Base-by-base conservation (phyloP, 2,797 vertebrate species). In the Pteronotus mesoamericanus region DNA sequence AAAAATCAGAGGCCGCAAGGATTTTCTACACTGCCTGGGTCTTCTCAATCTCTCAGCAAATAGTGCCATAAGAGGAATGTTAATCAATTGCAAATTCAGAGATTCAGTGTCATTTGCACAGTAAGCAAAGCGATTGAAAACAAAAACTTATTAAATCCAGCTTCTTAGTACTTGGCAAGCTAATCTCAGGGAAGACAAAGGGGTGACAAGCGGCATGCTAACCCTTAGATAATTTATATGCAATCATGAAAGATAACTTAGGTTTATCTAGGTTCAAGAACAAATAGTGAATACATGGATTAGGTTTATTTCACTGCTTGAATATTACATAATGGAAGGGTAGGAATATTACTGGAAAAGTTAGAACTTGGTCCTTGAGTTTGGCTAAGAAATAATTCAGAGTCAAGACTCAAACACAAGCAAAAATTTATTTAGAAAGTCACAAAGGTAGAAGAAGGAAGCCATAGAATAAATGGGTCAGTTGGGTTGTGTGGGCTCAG, bases 181-280 rank as follows among this genome's bases (percentile, higher is more conserved):
- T 85, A 34, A 82, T 59, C n/a, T 91, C 11, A 69, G 51, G 86
- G 72, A 77, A 96, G 64, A 95, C 44, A 83, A 74, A 84, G 26
- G 11, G 9, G 4, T 18, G 57, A 61, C 12, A 79, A 39, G 44
- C 6, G 79, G 29, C 57, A 55, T 1, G 6, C 26, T 59, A 44
- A 84, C 7, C 22, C 4, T 44, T 51, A 51, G 24, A 9, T 34
- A 22, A 14, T 86, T 71, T 14, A 55, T 29, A 51, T 16, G 9
- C 24, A 78, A 71, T 16, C 19, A 64, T 29, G 68, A 44, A 79
- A 29, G 19, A 48, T 18, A 75, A 55, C 0, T n/a, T 53, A 42
- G 37, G 37, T 57, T 53, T 42, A n/a, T 42, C 26, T 84, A 74
- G n/a, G 0, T 84, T 95, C 34, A 84, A 9, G 21, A 74, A 8